Evolutionary conservation across 2,113 vertebrate species (phyloP).

Genomic region (Theristicus caerulescens): DNA sequence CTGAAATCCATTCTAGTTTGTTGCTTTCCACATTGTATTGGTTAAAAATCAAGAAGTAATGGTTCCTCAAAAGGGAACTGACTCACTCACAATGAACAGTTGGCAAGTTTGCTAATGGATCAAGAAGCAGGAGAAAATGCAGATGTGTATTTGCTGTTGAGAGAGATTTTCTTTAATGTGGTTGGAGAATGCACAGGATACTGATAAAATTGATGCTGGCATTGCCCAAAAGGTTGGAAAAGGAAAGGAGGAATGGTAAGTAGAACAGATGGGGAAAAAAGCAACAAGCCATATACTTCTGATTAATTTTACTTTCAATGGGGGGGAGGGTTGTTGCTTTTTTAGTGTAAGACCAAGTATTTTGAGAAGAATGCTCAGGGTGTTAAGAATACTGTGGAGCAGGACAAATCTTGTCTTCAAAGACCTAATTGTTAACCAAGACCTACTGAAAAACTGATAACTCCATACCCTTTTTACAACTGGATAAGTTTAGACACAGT

Average conservation of each 20-base stretch:
- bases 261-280: rapidly evolving
- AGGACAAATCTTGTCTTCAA: neutral
- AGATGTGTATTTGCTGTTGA: neutral
- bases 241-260: neutral
- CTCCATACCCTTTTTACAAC: neutral
- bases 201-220: neutral
- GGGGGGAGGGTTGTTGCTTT: neutral
- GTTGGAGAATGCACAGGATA: neutral
- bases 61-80: neutral
- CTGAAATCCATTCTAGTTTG: neutral
- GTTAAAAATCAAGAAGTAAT: constrained; percentile 16
- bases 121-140: constrained; percentile 1
- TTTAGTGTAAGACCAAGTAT: neutral
- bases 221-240: neutral
- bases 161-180: neutral
- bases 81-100: neutral
- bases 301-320: neutral
- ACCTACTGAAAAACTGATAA: neutral
- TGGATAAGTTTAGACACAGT: neutral
- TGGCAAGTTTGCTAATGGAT: neutral
- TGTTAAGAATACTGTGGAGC: neutral
- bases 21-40: neutral
- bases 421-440: neutral
- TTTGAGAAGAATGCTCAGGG: neutral
- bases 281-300: neutral